A percentile compares a stretch with the other conserved stretches of the same genome.
phyloP scores from a whole-genome alignment of 2,113 vertebrate genomes.

The Alethe diademata region DNA sequence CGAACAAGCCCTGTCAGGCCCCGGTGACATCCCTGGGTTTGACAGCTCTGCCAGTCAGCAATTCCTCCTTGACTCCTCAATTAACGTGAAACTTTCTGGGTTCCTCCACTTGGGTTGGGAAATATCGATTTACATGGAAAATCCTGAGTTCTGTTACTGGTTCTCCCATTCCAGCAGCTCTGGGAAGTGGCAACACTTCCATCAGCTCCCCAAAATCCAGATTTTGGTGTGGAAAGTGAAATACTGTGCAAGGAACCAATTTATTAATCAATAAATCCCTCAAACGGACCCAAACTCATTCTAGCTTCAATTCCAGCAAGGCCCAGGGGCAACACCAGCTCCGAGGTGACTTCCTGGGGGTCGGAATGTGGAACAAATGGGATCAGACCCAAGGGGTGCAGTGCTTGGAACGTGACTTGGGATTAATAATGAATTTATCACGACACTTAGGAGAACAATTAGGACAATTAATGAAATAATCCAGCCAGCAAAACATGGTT shows the following conservation, averaged over 20 bases:
- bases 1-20: not conserved
- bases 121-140: not conserved
- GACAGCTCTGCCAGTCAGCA: constrained; percentile 48
- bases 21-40: not conserved
- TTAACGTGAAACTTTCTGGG: not conserved
- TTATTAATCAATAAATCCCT: not conserved
- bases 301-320: not conserved
- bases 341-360: not conserved
- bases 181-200: fast-evolving
- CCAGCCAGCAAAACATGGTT: not conserved
- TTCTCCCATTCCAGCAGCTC: not conserved
- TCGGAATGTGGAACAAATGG: not conserved
- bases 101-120: not conserved
- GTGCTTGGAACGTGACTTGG: not conserved
- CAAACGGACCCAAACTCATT: not conserved
- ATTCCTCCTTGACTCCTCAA: not conserved
- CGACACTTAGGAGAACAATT: constrained; percentile 19
- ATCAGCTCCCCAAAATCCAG: not conserved
- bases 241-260: fast-evolving
- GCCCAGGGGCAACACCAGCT: not conserved
- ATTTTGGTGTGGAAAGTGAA: not conserved
- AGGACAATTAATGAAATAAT: constrained; percentile 44
- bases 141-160: not conserved
- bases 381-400: not conserved
- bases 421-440: not conserved